Percentiles rank a stretch among this genome's conserved stretches.
phyloP scores from a whole-genome alignment of 2,797 vertebrate species.

The Sphaeramia orbicularis region DNA sequence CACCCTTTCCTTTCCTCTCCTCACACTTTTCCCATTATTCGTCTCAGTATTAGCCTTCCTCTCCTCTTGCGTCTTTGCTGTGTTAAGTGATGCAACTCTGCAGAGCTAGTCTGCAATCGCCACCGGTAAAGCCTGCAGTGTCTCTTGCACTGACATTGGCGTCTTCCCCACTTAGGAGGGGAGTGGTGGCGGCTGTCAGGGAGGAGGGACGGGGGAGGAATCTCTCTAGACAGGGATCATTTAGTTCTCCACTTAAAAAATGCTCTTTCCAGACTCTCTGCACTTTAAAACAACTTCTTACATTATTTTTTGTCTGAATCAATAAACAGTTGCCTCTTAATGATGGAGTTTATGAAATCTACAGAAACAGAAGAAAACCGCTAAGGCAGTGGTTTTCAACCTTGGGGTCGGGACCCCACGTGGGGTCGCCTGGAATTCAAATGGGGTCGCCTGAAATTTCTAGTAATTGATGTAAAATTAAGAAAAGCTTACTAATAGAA shows the following conservation, averaged over 20 bases:
- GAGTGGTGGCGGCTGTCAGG: slow-evolving; percentile 56
- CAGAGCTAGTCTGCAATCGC: slow-evolving; percentile 67
- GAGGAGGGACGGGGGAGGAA: slow-evolving; percentile 33
- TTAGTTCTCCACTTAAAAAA: slow-evolving; percentile 26
- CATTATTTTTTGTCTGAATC: no score
- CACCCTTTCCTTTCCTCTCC: slow-evolving; percentile 54
- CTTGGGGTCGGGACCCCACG: no score
- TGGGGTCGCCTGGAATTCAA: no score
- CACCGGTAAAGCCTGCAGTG: slow-evolving; percentile 61
- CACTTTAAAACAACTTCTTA: neutral
- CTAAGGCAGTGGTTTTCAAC: no score
- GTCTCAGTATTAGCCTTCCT: slow-evolving; percentile 41
- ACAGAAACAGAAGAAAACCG: no score
- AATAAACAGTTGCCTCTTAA: no score
- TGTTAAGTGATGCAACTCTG: slow-evolving; percentile 77
- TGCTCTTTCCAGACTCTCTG: slow-evolving; percentile 15
- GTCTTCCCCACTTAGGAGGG: slow-evolving; percentile 69
- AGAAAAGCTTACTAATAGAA: no score
- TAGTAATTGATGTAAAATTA: no score
- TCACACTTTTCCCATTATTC: slow-evolving; percentile 65
- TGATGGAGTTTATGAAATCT: no score
- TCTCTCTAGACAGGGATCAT: slow-evolving; percentile 38
- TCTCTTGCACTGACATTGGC: slow-evolving; percentile 65
- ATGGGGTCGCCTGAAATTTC: no score
- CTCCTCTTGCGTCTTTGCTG: slow-evolving; percentile 41